These are phyloP conservation scores for Mallotus villosus DNA, from an alignment of 2,797 vertebrate genomes.

Conservation along the genomic window DNA sequence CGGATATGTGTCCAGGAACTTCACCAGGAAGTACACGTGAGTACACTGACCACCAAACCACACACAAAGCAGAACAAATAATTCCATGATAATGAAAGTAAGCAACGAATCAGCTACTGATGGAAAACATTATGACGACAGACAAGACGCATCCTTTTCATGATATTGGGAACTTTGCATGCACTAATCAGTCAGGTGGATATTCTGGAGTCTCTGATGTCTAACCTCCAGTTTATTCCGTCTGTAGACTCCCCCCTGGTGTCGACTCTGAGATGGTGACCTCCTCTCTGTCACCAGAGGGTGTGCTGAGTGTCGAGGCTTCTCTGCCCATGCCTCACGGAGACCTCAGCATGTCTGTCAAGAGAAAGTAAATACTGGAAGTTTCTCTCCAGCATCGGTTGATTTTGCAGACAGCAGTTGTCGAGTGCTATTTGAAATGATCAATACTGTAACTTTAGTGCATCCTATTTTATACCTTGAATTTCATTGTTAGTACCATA, in stretches of 20 bases:
- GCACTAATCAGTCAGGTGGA: not conserved
- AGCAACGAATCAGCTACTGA: not conserved
- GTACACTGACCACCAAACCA: not conserved
- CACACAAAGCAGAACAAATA: not conserved
- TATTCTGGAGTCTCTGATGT: not conserved
- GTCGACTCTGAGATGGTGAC: slow-evolving; percentile 69
- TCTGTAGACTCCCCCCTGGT: slow-evolving; percentile 68
- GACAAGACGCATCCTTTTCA: not conserved
- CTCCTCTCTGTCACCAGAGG: slow-evolving; percentile 78
- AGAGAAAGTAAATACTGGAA: slow-evolving; percentile 58
- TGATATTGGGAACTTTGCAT: not conserved
- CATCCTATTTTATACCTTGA: not conserved
- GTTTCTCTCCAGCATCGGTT: not conserved
- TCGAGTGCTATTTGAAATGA: slow-evolving; percentile 5
- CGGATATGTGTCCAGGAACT: slow-evolving; percentile 79
- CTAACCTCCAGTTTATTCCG: not conserved
- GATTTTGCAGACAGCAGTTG: slow-evolving; percentile 1
- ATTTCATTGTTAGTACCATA: slow-evolving; percentile 4
- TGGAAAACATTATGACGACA: not conserved
- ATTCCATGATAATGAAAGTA: not conserved
- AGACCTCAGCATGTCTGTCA: slow-evolving; percentile 75
- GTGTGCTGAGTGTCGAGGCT: slow-evolving; percentile 72
- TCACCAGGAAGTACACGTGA: slow-evolving; percentile 83
- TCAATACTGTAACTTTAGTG: not conserved
- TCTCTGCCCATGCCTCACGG: slow-evolving; percentile 75